Conservation (phyloP, 1,140 invertebrate genomes). For the Neoseiulus cucumeris region DNA sequence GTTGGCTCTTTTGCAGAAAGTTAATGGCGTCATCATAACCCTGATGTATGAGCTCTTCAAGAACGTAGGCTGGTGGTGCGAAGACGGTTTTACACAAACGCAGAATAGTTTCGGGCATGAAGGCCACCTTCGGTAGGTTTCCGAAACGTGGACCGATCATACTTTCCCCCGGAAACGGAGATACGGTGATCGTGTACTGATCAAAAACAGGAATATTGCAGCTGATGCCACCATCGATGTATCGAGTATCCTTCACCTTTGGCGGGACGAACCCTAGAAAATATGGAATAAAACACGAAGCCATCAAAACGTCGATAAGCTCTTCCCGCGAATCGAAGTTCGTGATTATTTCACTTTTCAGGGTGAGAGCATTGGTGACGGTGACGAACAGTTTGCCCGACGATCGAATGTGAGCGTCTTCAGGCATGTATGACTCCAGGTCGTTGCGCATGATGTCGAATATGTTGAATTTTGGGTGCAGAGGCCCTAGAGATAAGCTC, state of each 20-base stretch:
- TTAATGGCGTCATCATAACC: conserved; percentile 87
- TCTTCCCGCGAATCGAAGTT: conserved; percentile 78
- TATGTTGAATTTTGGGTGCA: conserved; percentile 85
- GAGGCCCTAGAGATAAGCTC: conserved; percentile 63
- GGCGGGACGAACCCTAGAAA: conserved; percentile 87
- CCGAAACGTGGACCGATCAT: conserved; percentile 71
- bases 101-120: neutral
- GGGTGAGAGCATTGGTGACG: conserved; percentile 66
- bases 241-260: conserved; percentile 62
- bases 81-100: neutral
- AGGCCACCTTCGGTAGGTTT: neutral
- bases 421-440: conserved; percentile 61
- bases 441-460: conserved; percentile 62
- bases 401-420: conserved; percentile 71
- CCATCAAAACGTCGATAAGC: conserved; percentile 28
- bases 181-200: conserved; percentile 85
- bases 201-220: conserved; percentile 84
- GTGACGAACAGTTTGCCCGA: conserved; percentile 80
- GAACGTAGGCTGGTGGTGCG: conserved; percentile 59
- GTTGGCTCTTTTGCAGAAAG: conserved; percentile 60
- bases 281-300: conserved; percentile 65
- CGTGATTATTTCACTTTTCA: conserved; percentile 80
- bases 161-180: conserved; percentile 89
- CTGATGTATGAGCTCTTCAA: conserved; percentile 85
- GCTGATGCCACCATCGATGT: conserved; percentile 91